phyloP scores from a whole-genome alignment of 2,797 vertebrate species.

The Xiphophorus birchmanni region DNA sequence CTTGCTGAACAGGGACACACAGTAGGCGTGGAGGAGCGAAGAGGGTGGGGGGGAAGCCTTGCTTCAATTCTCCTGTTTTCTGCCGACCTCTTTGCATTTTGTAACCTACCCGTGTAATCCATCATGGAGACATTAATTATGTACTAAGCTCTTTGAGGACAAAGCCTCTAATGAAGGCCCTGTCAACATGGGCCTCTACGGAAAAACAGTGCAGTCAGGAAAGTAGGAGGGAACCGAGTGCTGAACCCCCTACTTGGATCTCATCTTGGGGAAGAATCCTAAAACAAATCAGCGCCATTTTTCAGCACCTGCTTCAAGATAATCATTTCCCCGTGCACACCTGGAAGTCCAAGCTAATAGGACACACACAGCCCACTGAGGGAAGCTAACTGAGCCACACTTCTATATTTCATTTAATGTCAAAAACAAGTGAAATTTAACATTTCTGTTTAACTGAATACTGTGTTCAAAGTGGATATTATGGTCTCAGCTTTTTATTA shows the following conservation, averaged over 20 bases:
- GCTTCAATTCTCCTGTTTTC: constrained; percentile 67
- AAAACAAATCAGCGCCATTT: constrained; percentile 32
- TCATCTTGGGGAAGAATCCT: constrained; percentile 36
- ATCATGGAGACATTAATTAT: constrained; percentile 84
- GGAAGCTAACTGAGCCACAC: not conserved
- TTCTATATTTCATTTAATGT: not conserved
- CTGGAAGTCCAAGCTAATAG: constrained; percentile 31
- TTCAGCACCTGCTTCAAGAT: constrained; percentile 39
- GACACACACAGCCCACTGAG: constrained; percentile 1
- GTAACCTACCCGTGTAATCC: constrained; percentile 77
- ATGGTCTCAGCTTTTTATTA: not conserved
- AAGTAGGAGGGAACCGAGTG: constrained; percentile 36
- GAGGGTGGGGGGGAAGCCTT: constrained; percentile 25
- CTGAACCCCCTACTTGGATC: constrained; percentile 42
- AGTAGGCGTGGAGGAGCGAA: constrained; percentile 47
- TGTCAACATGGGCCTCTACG: constrained; percentile 69
- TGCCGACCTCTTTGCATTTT: constrained; percentile 73
- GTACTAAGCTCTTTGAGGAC: constrained; percentile 76
- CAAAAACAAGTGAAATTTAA: not conserved
- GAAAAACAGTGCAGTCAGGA: constrained; percentile 58
- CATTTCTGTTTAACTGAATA: not conserved
- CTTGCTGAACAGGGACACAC: constrained; percentile 38
- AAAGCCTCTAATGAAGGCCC: constrained; percentile 81
- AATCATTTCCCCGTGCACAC: constrained; percentile 34
- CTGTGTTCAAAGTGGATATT: not conserved